phyloP scores from a whole-genome alignment of 2,797 vertebrate genomes.

The Manis javanica region DNA sequence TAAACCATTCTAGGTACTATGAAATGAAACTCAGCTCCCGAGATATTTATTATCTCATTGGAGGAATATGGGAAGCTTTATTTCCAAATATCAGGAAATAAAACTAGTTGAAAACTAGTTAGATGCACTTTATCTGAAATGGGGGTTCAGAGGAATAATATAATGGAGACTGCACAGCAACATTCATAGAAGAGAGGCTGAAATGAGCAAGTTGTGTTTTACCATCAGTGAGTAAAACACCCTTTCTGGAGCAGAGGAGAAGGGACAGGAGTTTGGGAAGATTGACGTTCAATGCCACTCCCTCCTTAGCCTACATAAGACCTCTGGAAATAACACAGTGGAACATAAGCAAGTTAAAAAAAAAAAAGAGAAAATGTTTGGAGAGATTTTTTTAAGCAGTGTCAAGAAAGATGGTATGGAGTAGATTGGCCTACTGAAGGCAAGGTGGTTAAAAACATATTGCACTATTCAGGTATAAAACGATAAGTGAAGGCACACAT shows the following conservation, averaged over 20 bases:
- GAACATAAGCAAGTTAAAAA: not conserved
- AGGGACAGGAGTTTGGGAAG: not conserved
- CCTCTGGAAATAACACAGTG: not conserved
- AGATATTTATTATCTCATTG: not conserved
- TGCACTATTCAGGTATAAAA: not conserved
- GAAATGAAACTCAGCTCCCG: not conserved
- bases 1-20: not conserved
- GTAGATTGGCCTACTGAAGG: not conserved
- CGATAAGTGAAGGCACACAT: not conserved
- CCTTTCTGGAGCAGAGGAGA: not conserved
- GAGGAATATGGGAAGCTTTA: not conserved
- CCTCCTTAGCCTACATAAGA: no score
- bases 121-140: not conserved
- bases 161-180: not conserved
- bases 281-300: rapidly evolving
- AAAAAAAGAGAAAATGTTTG: not conserved
- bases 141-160: not conserved
- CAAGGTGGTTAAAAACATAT: not conserved
- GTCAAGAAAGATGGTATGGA: not conserved
- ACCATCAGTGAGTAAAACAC: rapidly evolving
- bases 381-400: not conserved
- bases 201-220: not conserved
- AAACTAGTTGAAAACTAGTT: not conserved
- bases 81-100: not conserved
- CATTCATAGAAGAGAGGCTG: rapidly evolving